Conservation (phyloP, 2,888 invertebrate genomes). For the Habrosyne pyritoides region DNA sequence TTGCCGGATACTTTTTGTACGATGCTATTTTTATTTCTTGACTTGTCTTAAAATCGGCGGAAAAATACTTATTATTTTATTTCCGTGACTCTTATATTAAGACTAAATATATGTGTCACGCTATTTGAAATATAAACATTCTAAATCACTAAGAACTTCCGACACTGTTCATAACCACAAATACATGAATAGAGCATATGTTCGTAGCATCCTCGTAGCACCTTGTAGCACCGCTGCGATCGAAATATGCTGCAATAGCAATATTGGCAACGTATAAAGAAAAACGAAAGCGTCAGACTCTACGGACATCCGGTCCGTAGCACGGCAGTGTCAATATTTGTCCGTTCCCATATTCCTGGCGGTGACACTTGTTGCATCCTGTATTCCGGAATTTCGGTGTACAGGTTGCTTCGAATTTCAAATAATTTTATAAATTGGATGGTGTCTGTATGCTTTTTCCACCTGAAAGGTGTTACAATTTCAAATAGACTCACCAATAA, state of each 20-base stretch:
- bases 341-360: conserved; percentile 29
- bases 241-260: conserved; percentile 24
- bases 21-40: too few relatives aligned
- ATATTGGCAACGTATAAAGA: conserved; percentile 19
- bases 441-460: background rate
- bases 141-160: background rate
- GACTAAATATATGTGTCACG: too few relatives aligned
- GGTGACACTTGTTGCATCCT: conserved; percentile 38
- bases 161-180: background rate
- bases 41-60: too few relatives aligned
- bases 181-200: background rate
- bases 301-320: conserved; percentile 39
- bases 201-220: conserved; percentile 19
- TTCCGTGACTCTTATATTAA: too few relatives aligned
- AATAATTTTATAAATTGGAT: background rate
- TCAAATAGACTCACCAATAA: too few relatives aligned
- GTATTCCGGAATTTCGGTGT: background rate
- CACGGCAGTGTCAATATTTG: conserved; percentile 36
- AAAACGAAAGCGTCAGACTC: conserved; percentile 34
- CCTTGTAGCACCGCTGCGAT: conserved; percentile 7
- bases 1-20: too few relatives aligned
- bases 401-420: background rate
- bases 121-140: background rate
- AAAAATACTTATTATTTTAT: too few relatives aligned
- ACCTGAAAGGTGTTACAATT: too few relatives aligned